Evolutionary conservation across 2,797 vertebrate species (phyloP), one percentile per base, ranked within the genome.

Genomic region (Alosa sapidissima): DNA sequence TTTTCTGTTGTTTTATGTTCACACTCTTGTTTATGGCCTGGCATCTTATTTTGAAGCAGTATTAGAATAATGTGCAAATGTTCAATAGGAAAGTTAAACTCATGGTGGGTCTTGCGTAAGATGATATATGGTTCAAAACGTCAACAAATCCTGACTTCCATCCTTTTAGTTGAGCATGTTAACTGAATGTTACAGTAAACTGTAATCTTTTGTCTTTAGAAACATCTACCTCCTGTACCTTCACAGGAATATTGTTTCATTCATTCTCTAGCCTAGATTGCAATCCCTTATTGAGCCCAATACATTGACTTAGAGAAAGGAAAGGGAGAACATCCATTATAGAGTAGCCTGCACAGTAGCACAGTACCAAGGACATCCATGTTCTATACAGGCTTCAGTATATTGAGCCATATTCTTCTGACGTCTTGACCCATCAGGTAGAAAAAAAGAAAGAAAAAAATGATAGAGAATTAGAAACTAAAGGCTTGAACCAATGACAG

Each of bases 401-500:
- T 9, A 28, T 7, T 75, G 68, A 75, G 16, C 68, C 68, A 75
- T 75, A 75, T 75, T 4, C 36, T 36, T 75, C 36, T 91, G 83
- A 81, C 82, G 82, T 84, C 82, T 88, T 89, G 87, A 86, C 83
- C 86, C 89, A 89, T 68, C 51, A 0, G 81, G 58, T 91, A 93
- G 89, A 89, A 86, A 89, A 89, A 68, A 21, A 55, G 13, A 19
- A 54, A 41, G 24, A 84, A 85, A 86, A 89, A 87, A 84, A 83
- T 33, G 60, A 65, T 93, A 93, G 92, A 49, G 62, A 89, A 62
- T 86, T 95, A 94, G 93, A 91, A 89, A 87, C 82, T 88, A 87
- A 90, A 89, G 89, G 92, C 91, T 93, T 93, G 90, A 89, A 92
- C 89, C 91, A 93, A 91, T 82, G 88, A 90, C 86, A 90, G 87